phyloP scores from a whole-genome alignment of 2,797 vertebrate genomes.

The Hypotaenidia okinawae region DNA sequence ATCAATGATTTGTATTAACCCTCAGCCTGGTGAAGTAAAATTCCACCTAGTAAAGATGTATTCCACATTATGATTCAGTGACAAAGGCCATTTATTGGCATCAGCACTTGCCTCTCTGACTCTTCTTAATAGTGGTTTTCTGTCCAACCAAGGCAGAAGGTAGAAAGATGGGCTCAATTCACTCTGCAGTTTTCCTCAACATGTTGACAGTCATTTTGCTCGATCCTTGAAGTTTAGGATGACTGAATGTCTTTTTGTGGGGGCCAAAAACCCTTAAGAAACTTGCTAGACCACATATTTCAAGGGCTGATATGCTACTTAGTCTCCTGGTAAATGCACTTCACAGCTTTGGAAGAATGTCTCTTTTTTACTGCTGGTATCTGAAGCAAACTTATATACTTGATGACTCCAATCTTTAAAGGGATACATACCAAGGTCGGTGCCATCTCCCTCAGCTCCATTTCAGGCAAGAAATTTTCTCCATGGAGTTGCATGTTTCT shows the following conservation, averaged over 20 bases:
- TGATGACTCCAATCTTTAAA: background rate
- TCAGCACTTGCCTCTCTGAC: background rate
- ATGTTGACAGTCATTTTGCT: background rate
- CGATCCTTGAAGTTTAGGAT: background rate
- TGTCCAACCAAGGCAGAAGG: background rate
- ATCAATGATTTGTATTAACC: background rate
- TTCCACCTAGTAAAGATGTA: background rate
- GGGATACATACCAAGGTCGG: background rate
- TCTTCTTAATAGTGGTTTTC: background rate
- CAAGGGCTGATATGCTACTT: background rate
- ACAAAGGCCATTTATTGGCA: background rate
- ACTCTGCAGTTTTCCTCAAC: constrained; percentile 12
- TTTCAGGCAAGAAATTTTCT: background rate
- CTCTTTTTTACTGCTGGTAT: background rate
- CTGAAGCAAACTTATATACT: background rate
- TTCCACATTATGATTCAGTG: background rate
- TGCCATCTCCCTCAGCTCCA: background rate
- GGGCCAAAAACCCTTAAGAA: constrained; percentile 31
- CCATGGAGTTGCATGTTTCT: background rate
- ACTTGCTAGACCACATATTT: constrained; percentile 13
- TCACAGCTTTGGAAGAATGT: background rate
- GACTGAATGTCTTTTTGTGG: background rate
- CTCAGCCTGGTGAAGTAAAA: background rate
- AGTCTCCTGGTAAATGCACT: background rate
- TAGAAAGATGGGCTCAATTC: constrained; percentile 22